Evolutionary conservation across 2,797 vertebrate species (phyloP).

Genomic region (Echeneis naucrates): DNA sequence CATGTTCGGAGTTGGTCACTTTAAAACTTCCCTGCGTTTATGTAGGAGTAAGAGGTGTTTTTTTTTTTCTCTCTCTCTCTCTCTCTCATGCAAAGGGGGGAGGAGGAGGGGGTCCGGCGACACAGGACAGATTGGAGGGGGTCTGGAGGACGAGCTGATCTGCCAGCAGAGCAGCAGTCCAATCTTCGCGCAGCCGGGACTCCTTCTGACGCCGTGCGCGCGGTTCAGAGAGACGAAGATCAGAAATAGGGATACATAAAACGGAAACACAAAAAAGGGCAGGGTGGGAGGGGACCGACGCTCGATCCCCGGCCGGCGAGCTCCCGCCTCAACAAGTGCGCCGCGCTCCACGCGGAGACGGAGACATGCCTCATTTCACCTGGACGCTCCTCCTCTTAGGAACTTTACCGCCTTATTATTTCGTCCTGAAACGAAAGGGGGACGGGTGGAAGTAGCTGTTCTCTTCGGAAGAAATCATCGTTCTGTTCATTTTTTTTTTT

Average conservation of each 20-base stretch:
- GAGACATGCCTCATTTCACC: background rate
- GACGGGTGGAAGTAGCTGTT: background rate
- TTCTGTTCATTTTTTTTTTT: background rate
- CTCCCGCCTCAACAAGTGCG: slow-evolving; percentile 55
- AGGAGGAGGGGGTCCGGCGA: slow-evolving; percentile 3
- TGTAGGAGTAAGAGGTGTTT: too few relatives aligned
- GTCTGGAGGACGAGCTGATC: slow-evolving; percentile 7
- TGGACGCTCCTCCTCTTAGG: slow-evolving; percentile 17
- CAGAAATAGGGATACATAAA: too few relatives aligned
- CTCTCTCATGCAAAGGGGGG: slow-evolving; percentile 6
- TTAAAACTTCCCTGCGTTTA: too few relatives aligned
- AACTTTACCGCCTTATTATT: slow-evolving; percentile 35
- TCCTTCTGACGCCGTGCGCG: slow-evolving; percentile 40
- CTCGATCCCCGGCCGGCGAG: background rate
- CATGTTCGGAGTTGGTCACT: background rate
- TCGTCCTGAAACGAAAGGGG: background rate
- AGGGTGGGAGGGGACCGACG: background rate
- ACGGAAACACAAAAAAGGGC: too few relatives aligned
- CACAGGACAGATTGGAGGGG: background rate
- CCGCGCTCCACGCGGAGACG: background rate
- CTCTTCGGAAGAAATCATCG: background rate
- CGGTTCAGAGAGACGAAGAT: background rate
- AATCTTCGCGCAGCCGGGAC: slow-evolving; percentile 48
- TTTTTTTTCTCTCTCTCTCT: too few relatives aligned
- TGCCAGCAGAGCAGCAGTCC: slow-evolving; percentile 40